Base-by-base conservation (phyloP, 1,140 invertebrate species). In the Acyrthosiphon pisum region DNA sequence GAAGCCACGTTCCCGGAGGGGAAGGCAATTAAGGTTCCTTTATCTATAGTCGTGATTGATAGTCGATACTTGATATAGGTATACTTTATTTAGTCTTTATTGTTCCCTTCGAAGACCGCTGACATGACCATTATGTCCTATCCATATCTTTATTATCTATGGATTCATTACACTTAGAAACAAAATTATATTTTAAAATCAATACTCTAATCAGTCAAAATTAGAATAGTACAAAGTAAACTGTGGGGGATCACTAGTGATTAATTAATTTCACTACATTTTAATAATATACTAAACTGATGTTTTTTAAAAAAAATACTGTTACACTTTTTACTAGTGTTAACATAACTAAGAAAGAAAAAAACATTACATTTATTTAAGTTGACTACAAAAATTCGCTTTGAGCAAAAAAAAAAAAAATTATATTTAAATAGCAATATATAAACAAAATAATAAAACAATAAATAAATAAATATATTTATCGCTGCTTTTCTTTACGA, bases 401-500 rank as follows among this genome's bases (percentile, higher is more conserved):
- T 56, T 56, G 88, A 53, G 88, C n/a, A 56, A 89, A 56, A 89
- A 89, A 89, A 53, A 41, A 56, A 89, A 0, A 50, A 20, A 4
- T 76, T 76, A n/a, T 76, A 76, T n/a, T 76, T 76, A 76, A n/a
- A n/a, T 76, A 76, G n/a, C 4, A 18, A n/a, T 76, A 76, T 76
- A 76, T 76, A 88, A 88, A 26, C 23, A 50, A 48, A 53, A 53
- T 23, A 56, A 89, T 23, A 37, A 89, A 89, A 53, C 4, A 53
- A 1, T 9, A 89, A 89, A 56, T 53, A 89, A 89, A 37, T 26
- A 60, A 44, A 14, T 41, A 53, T 81, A 84, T 83, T 37, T 92
- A 92, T 93, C 48, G 76, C 53, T 93, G 48, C n/a, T 93, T 93
- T 56, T 93, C 91, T 56, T 93, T 93, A 3, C 91, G 68, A 20